Conservation (phyloP, 35 echinoderm and acorn worm species). For the Acanthaster planci region DNA sequence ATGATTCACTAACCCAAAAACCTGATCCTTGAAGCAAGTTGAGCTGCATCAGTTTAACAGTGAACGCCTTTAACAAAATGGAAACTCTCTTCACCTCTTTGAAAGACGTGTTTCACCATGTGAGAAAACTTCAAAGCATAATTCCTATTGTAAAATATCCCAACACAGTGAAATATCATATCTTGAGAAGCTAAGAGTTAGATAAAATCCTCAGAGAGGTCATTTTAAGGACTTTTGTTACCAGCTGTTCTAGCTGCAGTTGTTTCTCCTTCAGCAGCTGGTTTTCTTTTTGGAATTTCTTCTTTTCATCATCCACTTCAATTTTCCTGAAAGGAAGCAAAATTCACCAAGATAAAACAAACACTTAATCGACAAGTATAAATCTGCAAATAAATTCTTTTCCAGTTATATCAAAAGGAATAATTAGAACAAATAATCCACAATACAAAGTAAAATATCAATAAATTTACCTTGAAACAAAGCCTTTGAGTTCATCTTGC, state of each 20-base stretch:
- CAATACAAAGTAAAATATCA: background rate
- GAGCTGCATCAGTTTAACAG: no score
- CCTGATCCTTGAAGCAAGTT: no score
- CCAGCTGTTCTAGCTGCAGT: slow-evolving; percentile 11
- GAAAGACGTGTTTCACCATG: no score
- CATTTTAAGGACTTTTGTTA: slow-evolving; percentile 10
- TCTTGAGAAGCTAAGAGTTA: background rate
- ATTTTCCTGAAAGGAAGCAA: slow-evolving; percentile 29
- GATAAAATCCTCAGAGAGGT: background rate
- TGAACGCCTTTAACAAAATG: no score
- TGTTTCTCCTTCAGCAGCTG: slow-evolving; percentile 13
- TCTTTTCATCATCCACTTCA: slow-evolving; percentile 38
- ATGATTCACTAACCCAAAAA: no score
- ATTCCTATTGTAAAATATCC: background rate
- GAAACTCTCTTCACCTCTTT: no score
- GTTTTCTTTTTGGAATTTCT: background rate
- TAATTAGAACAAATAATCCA: background rate
- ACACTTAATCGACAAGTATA: background rate
- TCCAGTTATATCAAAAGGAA: background rate
- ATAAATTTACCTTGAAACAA: slow-evolving; percentile 2
- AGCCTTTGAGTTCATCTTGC: slow-evolving; percentile 3
- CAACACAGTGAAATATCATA: background rate
- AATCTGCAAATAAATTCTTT: background rate
- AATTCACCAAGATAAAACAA: background rate
- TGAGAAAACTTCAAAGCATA: background rate